Conservation (phyloP, 92 coral and sea anemone species). For the Palythoa heliodiscus region DNA sequence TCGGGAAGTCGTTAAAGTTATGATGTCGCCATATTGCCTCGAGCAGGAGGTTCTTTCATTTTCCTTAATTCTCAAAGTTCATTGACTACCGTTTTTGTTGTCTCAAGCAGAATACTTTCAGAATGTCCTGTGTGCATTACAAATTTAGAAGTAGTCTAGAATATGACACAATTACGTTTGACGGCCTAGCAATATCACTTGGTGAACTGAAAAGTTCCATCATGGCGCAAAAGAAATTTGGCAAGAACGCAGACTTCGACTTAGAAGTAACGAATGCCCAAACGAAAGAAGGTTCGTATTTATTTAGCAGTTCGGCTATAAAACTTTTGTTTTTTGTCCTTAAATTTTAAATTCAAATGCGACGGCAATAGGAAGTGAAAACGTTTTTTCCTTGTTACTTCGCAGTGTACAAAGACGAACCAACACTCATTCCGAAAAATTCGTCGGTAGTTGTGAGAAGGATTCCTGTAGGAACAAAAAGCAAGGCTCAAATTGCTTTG, state of each 20-base stretch:
- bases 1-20: background rate
- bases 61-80: background rate
- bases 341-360: background rate
- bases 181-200: constrained; percentile 94
- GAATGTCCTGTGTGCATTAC: constrained; percentile 97
- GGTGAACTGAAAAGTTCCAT: constrained; percentile 93
- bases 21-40: constrained; percentile 28
- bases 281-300: constrained; percentile 86
- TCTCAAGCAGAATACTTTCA: background rate
- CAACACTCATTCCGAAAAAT: constrained; percentile 91
- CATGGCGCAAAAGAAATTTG: constrained; percentile 93
- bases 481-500: constrained; percentile 97
- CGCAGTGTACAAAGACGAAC: constrained; percentile 91
- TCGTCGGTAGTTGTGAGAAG: constrained; percentile 97
- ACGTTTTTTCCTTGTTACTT: background rate
- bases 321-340: background rate
- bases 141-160: constrained; percentile 97
- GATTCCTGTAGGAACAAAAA: constrained; percentile 86
- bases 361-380: background rate
- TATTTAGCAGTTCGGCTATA: background rate
- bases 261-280: constrained; percentile 98
- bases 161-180: constrained; percentile 96
- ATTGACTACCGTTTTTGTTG: background rate
- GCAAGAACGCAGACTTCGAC: constrained; percentile 90
- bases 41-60: constrained; percentile 6